Base-by-base conservation (phyloP, 2,113 vertebrate genomes). In the Chelonoidis abingdonii region DNA sequence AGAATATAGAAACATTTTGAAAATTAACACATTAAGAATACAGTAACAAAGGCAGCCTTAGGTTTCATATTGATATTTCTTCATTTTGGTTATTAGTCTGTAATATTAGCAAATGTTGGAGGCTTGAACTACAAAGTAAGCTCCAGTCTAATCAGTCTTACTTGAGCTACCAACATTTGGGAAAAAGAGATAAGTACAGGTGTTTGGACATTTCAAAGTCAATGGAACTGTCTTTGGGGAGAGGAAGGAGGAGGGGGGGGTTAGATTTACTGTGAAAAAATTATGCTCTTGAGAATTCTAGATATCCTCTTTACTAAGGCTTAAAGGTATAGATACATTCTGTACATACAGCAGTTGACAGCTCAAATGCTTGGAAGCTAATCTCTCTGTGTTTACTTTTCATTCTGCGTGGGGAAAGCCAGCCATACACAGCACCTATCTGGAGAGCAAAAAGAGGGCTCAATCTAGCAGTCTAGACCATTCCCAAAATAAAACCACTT, bases 301-400 rank as follows among this genome's bases (percentile, higher is more conserved):
- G 95, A 97, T 95, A 92, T 92, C 94, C 95, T 92, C 93, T 92
- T 86, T 81, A 72, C 95, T 95, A 84, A 93, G 94, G 96, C 97
- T 97, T 97, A 97, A 96, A 97, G 94, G 89, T 94, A 87, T 94
- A 97, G 93, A 93, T 97, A 97, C 97, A 90, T 91, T 91, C 88
- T 92, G 89, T 92, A 95, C 93, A 90, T 83, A 97, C 75, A 92
- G 90, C 54, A 91, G 84, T 53, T 91, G 96, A 95, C 92, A 92
- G 93, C 38, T 95, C 57, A 81, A 81, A 93, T 91, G 95, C 97
- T 84, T 88, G 90, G 96, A 95, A 94, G 88, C 82, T 91, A 94
- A 5, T 93, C 95, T 97, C 94, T 96, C 86, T 91, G 79, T 89
- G 87, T 96, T 97, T 96, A 88, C 86, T 94, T 94, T 65, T 81